Evolutionary conservation across 2,113 vertebrate genomes (phyloP).

Genomic region (Anseranas semipalmata): DNA sequence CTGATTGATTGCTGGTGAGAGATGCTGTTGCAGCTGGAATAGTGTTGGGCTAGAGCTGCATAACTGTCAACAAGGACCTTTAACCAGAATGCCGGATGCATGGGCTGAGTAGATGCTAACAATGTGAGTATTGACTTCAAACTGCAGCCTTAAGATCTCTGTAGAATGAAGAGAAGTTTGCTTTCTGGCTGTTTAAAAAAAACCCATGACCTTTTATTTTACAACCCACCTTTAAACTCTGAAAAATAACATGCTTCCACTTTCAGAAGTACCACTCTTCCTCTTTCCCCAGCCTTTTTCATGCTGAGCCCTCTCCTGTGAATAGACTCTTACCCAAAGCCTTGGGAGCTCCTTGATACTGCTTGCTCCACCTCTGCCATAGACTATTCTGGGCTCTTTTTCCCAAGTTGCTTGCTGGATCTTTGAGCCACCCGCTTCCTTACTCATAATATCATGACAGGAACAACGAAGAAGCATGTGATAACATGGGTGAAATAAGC

Average conservation of each 20-base stretch:
- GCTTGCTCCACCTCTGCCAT: background rate
- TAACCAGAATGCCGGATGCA: background rate
- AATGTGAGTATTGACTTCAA: background rate
- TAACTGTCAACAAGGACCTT: background rate
- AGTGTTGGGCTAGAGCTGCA: background rate
- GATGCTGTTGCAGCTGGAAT: background rate
- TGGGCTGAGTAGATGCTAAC: background rate
- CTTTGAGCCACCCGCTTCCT: background rate
- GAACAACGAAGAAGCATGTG: rapidly evolving
- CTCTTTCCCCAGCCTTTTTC: background rate
- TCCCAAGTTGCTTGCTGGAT: background rate
- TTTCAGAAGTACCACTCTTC: background rate
- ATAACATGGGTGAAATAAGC: background rate
- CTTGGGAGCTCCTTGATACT: background rate
- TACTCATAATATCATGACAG: background rate
- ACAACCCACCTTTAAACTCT: background rate
- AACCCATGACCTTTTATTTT: background rate
- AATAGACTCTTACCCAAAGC: background rate
- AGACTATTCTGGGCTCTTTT: background rate
- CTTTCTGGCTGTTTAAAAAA: background rate
- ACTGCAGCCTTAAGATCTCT: background rate
- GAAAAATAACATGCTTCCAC: background rate
- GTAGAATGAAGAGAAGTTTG: background rate
- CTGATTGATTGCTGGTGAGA: background rate
- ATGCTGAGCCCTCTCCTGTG: background rate